Evolutionary conservation across 2,888 invertebrate genomes (phyloP).

Genomic region (Lochmaea capreae): DNA sequence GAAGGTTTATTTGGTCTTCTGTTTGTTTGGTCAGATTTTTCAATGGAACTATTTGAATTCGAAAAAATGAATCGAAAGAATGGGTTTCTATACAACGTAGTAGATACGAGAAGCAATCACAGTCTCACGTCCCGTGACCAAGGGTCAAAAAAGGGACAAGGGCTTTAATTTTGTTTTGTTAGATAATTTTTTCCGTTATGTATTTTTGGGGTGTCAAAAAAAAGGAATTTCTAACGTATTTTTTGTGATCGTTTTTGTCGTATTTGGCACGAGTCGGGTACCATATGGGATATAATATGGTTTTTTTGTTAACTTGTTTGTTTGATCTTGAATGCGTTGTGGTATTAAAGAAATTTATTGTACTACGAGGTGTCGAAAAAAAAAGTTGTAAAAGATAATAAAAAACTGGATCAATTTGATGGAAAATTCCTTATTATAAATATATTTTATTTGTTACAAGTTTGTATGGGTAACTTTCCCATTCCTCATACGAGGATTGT

Average conservation of each 20-base stretch:
- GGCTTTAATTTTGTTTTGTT: constrained; percentile 48
- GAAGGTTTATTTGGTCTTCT: constrained; percentile 27
- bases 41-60: constrained; percentile 49
- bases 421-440: no score
- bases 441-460: no score
- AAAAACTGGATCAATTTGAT: no score
- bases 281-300: constrained; percentile 37
- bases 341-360: constrained; percentile 1
- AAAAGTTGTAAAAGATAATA: not conserved
- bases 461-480: no score
- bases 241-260: constrained; percentile 51
- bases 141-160: constrained; percentile 53
- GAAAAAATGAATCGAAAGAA: constrained; percentile 48
- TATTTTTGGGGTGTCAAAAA: constrained; percentile 44
- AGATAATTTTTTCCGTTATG: constrained; percentile 54
- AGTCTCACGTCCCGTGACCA: constrained; percentile 50
- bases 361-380: not conserved
- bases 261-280: constrained; percentile 47
- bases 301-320: constrained; percentile 51
- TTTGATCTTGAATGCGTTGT: constrained; percentile 30
- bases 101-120: constrained; percentile 40
- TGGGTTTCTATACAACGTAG: constrained; percentile 38
- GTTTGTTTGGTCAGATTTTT: constrained; percentile 52
- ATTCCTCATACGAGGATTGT: no score
- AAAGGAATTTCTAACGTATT: constrained; percentile 53